Conservation (phyloP, 2,888 invertebrate species). For the Galerucella calmariensis region DNA sequence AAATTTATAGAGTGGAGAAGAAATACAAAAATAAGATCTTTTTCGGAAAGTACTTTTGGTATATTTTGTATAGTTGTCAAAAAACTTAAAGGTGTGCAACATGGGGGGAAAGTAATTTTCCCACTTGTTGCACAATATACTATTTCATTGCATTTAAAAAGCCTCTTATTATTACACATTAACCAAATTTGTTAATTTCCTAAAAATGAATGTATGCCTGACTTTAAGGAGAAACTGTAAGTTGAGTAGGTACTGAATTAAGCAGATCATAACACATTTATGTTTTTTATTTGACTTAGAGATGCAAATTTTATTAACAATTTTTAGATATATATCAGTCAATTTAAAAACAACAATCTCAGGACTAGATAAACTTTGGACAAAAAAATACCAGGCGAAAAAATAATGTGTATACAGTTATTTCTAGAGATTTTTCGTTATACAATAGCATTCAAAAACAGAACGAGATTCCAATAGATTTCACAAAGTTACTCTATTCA, state of each 20-base stretch:
- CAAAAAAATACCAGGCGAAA: not conserved
- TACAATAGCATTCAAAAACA: not conserved
- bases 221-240: no score
- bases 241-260: not conserved
- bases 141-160: no score
- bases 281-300: not conserved
- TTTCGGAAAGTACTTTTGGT: no score
- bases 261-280: not conserved
- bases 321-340: constrained; percentile 1
- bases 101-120: no score
- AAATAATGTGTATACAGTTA: not conserved
- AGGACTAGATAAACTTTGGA: constrained; percentile 17
- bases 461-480: not conserved
- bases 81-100: no score
- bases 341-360: not conserved
- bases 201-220: no score
- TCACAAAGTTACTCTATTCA: not conserved
- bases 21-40: no score
- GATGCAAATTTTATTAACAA: not conserved
- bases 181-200: no score
- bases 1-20: no score
- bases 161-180: no score
- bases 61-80: no score
- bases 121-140: no score
- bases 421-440: constrained; percentile 1